phyloP scores from a whole-genome alignment of 2,888 invertebrate genomes.

The Pherbina coryleti region DNA sequence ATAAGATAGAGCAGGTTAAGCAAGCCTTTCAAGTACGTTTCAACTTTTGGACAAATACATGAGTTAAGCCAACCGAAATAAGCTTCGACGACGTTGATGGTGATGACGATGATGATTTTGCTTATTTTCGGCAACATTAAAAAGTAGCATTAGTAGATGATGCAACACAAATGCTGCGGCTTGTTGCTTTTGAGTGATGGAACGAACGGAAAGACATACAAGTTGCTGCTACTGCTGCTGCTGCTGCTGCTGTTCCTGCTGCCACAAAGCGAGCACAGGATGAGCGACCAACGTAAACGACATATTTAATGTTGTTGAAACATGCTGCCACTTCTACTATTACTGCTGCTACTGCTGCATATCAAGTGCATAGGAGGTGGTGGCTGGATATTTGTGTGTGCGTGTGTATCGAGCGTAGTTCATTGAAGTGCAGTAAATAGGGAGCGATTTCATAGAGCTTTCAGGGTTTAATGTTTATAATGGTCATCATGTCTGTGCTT shows the following conservation, averaged over 20 bases:
- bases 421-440: not conserved
- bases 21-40: too few species aligned
- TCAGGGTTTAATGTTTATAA: slow-evolving; percentile 64
- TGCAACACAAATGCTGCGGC: slow-evolving; percentile 15
- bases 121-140: not conserved
- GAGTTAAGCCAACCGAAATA: too few species aligned
- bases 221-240: not conserved
- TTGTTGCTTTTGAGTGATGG: slow-evolving; percentile 18
- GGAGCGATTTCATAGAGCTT: slow-evolving; percentile 60
- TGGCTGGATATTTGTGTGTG: not conserved
- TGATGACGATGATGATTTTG: not conserved
- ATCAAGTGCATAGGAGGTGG: not conserved
- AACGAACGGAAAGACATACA: not conserved
- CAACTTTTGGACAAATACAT: too few species aligned
- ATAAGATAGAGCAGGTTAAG: not conserved
- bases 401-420: not conserved
- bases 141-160: not conserved
- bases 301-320: slow-evolving; percentile 21
- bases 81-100: not conserved
- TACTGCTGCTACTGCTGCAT: not conserved
- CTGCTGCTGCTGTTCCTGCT: not conserved
- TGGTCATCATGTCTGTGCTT: slow-evolving; percentile 52
- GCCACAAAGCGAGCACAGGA: not conserved
- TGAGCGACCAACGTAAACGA: not conserved
- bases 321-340: not conserved